phyloP scores from a whole-genome alignment of 2,113 vertebrate species.

The Clarias magur region DNA sequence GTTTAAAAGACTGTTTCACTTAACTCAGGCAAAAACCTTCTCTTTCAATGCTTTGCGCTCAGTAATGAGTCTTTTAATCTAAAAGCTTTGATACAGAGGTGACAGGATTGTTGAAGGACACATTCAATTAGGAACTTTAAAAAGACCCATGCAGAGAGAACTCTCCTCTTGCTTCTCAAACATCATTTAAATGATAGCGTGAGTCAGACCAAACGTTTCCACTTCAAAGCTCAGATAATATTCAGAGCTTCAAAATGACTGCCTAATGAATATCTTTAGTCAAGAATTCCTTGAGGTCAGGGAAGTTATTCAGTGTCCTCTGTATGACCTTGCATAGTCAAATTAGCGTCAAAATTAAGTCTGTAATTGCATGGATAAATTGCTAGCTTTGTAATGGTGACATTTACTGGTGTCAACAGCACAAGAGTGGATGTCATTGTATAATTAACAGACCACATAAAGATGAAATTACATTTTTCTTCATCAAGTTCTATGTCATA shows the following conservation, averaged over 20 bases:
- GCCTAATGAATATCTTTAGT: constrained; percentile 23
- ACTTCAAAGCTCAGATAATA: constrained; percentile 31
- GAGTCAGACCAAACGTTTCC: constrained; percentile 9
- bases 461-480: not conserved
- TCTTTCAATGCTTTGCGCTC: constrained; percentile 8
- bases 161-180: constrained; percentile 6
- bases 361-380: constrained; percentile 1
- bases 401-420: not conserved
- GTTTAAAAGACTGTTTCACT: constrained; percentile 7
- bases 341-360: not conserved
- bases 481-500: not conserved
- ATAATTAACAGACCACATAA: not conserved
- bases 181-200: constrained; percentile 11
- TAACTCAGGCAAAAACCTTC: not conserved
- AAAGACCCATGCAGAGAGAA: not conserved
- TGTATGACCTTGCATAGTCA: not conserved
- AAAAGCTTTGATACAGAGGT: constrained; percentile 27
- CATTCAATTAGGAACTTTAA: constrained; percentile 19
- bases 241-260: constrained; percentile 4
- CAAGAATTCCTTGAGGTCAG: not conserved
- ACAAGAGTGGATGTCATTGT: not conserved
- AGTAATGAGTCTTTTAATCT: constrained; percentile 30
- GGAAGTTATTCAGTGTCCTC: not conserved
- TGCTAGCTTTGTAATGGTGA: not conserved
- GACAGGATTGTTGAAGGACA: constrained; percentile 45